Conservation (phyloP, 2,797 vertebrate genomes). For the Oreochromis mossambicus region DNA sequence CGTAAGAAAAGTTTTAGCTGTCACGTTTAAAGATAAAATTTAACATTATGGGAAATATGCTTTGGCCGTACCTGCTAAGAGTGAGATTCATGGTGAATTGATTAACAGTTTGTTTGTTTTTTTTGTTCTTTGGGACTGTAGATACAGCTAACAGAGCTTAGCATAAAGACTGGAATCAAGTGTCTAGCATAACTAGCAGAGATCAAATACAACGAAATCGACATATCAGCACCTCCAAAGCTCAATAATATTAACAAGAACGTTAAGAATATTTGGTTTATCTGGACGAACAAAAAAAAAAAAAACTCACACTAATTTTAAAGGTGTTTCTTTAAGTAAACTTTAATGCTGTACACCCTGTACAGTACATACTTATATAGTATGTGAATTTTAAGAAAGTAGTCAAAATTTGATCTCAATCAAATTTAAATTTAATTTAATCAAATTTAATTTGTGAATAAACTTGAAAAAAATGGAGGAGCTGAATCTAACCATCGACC, state of each 20-base stretch:
- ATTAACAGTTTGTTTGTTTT: background rate
- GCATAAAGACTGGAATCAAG: background rate
- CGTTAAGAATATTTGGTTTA: background rate
- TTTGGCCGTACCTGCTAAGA: background rate
- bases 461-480: background rate
- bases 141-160: background rate
- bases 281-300: background rate
- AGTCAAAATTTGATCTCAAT: background rate
- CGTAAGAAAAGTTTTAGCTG: background rate
- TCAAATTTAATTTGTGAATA: background rate
- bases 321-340: background rate
- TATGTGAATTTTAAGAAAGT: background rate
- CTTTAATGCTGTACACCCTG: background rate
- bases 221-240: background rate
- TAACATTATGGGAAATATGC: background rate
- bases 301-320: fast-evolving
- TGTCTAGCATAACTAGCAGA: background rate
- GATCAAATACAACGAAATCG: background rate
- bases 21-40: background rate
- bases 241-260: background rate
- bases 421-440: background rate
- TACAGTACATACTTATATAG: background rate
- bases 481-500: background rate
- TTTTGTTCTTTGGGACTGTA: background rate
- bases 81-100: background rate